Percentiles rank a stretch among this genome's conserved stretches.
Evolutionary conservation across 1,140 invertebrate genomes (phyloP).

Genomic region (Anastatus disparis): DNA sequence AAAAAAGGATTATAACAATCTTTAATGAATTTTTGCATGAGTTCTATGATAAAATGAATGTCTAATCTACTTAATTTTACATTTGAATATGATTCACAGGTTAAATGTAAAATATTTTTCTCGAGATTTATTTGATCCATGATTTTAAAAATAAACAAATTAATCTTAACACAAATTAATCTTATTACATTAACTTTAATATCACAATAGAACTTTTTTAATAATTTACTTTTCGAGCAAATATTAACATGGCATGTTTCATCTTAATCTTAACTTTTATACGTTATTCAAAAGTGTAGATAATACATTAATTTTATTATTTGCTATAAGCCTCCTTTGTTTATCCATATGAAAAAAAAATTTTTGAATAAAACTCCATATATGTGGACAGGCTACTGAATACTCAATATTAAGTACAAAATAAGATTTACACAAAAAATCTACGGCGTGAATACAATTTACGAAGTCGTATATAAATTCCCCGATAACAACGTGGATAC

Average conservation of each 20-base stretch:
- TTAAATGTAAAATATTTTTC: constrained; percentile 19
- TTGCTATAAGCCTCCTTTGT: neutral
- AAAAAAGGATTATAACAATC: constrained; percentile 32
- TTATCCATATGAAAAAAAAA: constrained; percentile 17
- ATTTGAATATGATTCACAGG: constrained; percentile 18
- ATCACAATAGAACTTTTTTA: neutral
- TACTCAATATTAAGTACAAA: too few species aligned
- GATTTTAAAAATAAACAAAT: constrained; percentile 20
- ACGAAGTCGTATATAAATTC: too few species aligned
- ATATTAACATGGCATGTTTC: too few species aligned
- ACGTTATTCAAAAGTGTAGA: too few species aligned
- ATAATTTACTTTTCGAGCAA: too few species aligned
- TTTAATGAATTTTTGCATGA: constrained; percentile 25
- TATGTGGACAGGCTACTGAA: too few species aligned
- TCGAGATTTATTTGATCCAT: constrained; percentile 32
- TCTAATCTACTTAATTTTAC: constrained; percentile 24
- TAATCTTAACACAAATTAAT: too few species aligned
- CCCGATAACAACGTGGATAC: too few species aligned
- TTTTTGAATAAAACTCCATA: constrained; percentile 34
- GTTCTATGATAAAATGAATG: constrained; percentile 13
- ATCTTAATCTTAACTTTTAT: too few species aligned
- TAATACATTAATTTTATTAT: neutral
- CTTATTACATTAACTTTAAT: neutral
- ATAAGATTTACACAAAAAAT: too few species aligned
- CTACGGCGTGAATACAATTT: too few species aligned